phyloP scores from a whole-genome alignment of 2,113 vertebrate genomes.

The Neofelis nebulosa region DNA sequence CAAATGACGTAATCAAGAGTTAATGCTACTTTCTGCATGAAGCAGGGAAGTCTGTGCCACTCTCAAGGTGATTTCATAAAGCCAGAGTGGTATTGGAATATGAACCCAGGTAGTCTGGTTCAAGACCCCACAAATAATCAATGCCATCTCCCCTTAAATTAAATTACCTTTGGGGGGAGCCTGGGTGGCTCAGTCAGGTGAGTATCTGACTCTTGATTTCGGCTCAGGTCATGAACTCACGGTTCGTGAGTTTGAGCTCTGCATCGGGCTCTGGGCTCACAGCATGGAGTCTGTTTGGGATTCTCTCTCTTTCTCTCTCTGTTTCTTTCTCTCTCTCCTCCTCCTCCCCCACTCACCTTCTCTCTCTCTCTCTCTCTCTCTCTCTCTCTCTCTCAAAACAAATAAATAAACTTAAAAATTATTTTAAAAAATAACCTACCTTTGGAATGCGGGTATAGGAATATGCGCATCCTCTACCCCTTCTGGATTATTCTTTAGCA shows the following conservation, averaged over 20 bases:
- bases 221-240: no score
- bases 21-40: not conserved
- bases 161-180: not conserved
- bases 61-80: not conserved
- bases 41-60: not conserved
- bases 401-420: no score
- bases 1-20: not conserved
- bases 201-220: no score
- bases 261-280: no score
- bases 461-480: fast-evolving
- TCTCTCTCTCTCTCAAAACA: no score
- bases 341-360: no score
- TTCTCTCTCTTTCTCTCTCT: no score
- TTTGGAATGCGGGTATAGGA: not conserved
- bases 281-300: no score
- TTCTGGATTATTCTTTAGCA: not conserved
- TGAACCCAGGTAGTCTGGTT: not conserved
- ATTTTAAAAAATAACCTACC: not conserved
- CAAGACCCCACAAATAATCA: not conserved
- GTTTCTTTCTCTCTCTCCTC: no score
- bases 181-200: no score
- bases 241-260: no score
- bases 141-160: not conserved
- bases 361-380: no score
- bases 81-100: not conserved